Evolutionary conservation across 1,140 invertebrate species (phyloP).

Genomic region (Coelopa frigida): DNA sequence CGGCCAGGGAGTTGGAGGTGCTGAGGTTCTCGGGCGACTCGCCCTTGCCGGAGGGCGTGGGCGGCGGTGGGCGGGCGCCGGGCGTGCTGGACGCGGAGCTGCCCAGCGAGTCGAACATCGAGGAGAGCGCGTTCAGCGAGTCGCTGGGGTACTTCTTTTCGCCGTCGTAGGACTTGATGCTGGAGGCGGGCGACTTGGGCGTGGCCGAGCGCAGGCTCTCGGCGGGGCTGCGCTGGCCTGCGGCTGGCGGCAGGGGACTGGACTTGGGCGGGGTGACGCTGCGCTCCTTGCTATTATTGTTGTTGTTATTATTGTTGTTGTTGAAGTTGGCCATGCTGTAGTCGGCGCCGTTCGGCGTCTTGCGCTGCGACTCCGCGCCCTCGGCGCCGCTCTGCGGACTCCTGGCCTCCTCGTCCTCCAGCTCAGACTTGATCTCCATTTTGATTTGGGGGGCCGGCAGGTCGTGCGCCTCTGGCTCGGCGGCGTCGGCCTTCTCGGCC

Average conservation of each 20-base stretch:
- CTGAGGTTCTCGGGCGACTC: conserved; percentile 36
- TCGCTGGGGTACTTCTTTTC: conserved; percentile 52
- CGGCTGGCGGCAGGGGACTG: conserved; percentile 21
- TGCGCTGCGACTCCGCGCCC: conserved; percentile 4
- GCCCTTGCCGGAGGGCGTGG: conserved; percentile 9
- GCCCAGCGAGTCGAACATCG: conserved; percentile 69
- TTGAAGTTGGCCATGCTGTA: conserved; percentile 21
- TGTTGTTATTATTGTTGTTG: conserved; percentile 21
- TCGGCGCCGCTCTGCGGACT: conserved; percentile 1
- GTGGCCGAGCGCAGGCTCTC: conserved; percentile 63
- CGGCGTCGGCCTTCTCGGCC: conserved; percentile 19
- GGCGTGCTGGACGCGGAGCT: conserved; percentile 14
- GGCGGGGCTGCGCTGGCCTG: conserved; percentile 47
- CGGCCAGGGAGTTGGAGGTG: conserved; percentile 35
- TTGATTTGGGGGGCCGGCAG: conserved; percentile 17
- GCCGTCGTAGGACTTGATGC: conserved; percentile 44
- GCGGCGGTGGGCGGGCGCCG: conserved; percentile 9
- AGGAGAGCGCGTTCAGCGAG: conserved; percentile 74
- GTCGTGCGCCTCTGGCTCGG: background rate
- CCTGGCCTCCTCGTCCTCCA: conserved; percentile 6
- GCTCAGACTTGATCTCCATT: conserved; percentile 16
- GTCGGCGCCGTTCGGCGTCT: conserved; percentile 21
- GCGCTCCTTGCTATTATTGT: conserved; percentile 28
- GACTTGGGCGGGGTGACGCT: conserved; percentile 23
- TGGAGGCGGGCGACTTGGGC: conserved; percentile 60